Conservation (phyloP, 2,113 vertebrate species). For the Corythornis madagascariensis region DNA sequence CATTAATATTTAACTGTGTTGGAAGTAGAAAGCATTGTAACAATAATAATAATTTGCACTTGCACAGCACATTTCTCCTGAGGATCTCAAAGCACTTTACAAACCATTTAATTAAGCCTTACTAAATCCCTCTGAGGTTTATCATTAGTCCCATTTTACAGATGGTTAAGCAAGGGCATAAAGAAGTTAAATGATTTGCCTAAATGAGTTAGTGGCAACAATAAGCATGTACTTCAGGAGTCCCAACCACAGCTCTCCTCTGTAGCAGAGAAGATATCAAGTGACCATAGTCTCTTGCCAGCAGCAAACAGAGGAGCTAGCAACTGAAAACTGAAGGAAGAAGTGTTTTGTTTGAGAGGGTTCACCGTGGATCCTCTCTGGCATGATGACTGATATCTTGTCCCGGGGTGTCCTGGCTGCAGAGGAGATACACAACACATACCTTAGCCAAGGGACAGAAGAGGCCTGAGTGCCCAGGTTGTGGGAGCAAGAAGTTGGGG, state of each 20-base stretch:
- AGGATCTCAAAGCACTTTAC: constrained; percentile 68
- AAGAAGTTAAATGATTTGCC: constrained; percentile 67
- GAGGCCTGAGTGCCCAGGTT: not conserved
- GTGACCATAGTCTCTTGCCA: not conserved
- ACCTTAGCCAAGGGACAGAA: not conserved
- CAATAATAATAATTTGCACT: constrained; percentile 67
- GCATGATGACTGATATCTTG: accelerated
- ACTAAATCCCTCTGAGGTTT: constrained; percentile 63
- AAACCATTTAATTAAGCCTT: constrained; percentile 71
- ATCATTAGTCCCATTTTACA: constrained; percentile 69
- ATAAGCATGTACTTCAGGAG: not conserved
- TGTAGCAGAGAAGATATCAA: not conserved
- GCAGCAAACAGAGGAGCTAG: not conserved
- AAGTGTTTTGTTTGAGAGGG: not conserved
- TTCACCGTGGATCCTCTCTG: not conserved
- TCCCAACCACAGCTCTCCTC: not conserved
- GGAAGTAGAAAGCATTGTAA: constrained; percentile 61
- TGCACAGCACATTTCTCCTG: constrained; percentile 64
- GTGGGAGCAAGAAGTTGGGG: not conserved
- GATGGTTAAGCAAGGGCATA: constrained; percentile 68
- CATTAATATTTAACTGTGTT: constrained; percentile 71
- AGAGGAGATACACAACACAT: not conserved
- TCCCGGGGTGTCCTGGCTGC: not conserved
- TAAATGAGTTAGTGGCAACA: constrained; percentile 62
- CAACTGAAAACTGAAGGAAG: not conserved